Evolutionary conservation across 2,797 vertebrate species (phyloP).

Genomic region (Uromys caudimaculatus): DNA sequence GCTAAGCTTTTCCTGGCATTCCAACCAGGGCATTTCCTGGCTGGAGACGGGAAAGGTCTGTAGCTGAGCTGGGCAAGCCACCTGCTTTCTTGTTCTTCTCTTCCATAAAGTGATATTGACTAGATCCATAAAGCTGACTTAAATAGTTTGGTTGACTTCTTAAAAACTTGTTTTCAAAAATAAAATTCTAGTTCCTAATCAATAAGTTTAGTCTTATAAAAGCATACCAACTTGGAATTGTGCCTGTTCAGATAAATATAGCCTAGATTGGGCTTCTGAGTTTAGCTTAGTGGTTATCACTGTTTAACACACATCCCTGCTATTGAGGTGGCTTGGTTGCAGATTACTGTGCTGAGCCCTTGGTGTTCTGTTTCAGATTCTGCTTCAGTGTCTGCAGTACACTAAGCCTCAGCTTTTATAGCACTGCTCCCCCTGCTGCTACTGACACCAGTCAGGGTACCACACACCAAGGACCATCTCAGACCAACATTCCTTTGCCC

Average conservation of each 20-base stretch:
- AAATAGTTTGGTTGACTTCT: neutral
- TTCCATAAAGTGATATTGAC: neutral
- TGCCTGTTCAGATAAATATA: neutral
- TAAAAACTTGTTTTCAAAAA: neutral
- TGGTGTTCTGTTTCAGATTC: neutral
- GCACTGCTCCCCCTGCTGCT: neutral
- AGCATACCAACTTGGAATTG: neutral
- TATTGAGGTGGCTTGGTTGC: neutral
- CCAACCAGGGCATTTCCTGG: neutral
- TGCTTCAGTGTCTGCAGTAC: neutral
- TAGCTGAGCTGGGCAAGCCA: neutral
- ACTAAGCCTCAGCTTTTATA: neutral
- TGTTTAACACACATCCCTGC: neutral
- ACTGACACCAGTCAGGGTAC: neutral
- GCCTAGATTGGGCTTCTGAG: neutral
- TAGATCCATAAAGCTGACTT: neutral
- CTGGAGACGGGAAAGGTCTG: neutral
- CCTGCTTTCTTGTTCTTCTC: neutral
- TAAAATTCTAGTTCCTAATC: slow-evolving; percentile 16
- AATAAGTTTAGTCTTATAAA: neutral
- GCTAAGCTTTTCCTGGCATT: neutral
- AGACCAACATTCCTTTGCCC: neutral
- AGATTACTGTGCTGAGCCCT: neutral
- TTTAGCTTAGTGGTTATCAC: neutral
- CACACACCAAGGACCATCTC: neutral